These are phyloP conservation scores for Tyria jacobaeae DNA, from an alignment of 2,888 invertebrate genomes.

Conservation along the genomic window DNA sequence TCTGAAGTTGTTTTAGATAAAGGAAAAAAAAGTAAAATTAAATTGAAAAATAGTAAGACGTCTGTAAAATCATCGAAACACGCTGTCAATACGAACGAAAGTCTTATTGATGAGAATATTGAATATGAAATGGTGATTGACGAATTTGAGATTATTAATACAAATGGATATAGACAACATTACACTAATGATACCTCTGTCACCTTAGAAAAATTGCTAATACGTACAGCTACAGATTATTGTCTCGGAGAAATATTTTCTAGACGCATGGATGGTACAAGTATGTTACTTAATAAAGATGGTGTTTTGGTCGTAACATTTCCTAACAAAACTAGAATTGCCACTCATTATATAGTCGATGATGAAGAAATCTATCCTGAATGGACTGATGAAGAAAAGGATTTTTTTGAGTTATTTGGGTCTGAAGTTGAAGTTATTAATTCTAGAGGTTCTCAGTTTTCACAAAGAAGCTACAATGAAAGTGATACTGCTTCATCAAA, in stretches of 20 bases:
- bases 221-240: slow-evolving; percentile 78
- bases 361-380: slow-evolving; percentile 75
- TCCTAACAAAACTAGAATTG: slow-evolving; percentile 75
- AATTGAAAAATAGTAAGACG: slow-evolving; percentile 59
- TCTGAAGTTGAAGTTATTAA: slow-evolving; percentile 54
- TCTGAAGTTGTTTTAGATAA: slow-evolving; percentile 61
- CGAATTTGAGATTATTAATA: slow-evolving; percentile 72
- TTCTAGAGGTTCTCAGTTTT: slow-evolving; percentile 55
- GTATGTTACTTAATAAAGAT: slow-evolving; percentile 72
- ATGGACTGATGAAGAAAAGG: slow-evolving; percentile 73
- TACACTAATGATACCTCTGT: slow-evolving; percentile 60
- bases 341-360: slow-evolving; percentile 66
- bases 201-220: slow-evolving; percentile 68
- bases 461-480: slow-evolving; percentile 59
- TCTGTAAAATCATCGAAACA: slow-evolving; percentile 62
- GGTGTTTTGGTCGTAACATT: slow-evolving; percentile 75
- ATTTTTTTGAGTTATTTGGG: slow-evolving; percentile 61
- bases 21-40: slow-evolving; percentile 63
- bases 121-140: slow-evolving; percentile 67
- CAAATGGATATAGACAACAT: slow-evolving; percentile 67
- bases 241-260: slow-evolving; percentile 76
- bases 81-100: slow-evolving; percentile 3
- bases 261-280: slow-evolving; percentile 77
- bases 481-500: slow-evolving; percentile 54
- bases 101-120: slow-evolving; percentile 46